Base-by-base conservation (phyloP, 1,140 invertebrate species). In the Marisa cornuarietis region DNA sequence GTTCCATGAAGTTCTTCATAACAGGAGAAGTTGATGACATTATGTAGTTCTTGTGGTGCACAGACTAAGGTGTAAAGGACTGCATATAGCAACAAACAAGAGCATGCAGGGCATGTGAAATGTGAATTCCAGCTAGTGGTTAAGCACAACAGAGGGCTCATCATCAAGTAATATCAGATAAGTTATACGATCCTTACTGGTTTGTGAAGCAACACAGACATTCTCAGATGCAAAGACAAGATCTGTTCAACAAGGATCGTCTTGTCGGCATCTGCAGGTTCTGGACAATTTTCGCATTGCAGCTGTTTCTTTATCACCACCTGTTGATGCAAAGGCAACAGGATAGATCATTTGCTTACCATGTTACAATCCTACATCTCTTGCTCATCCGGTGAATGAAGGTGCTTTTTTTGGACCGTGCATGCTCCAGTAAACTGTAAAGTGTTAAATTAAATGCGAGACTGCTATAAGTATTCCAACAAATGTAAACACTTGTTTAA, bases 181-280 rank as follows among this genome's bases (percentile, higher is more conserved):
- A 42, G 31, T 42, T 42, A 42, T 6, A 42, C 4, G 9, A 9
- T 31, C 76, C 82, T 78, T 66, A 85, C 85, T 14, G 79, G 69
- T 49, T 79, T 66, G 62, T 86, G 80, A 7, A 85, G 78, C n/a
- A 86, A 54, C 11, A 83, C 71, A 4, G 68, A 61, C 26, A 85
- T 61, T 65, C 81, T 81, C 51, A 79, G 81, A 42, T 82, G 82
- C 58, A 85, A 42, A 13, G 69, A 68, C 58, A 86, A 82, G 24
- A 72, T 76, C 10, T 78, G 69, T 79, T 81, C 26, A 81, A 73
- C 79, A 82, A 76, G 65, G 74, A 66, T 49, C 74, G 42, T 26
- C 74, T 62, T 52, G 81, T 24, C 62, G 58, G 49, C 62, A 76
- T 20, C 65, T 54, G 63, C 61, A 76, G 26, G 52, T 81, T 62